These are phyloP conservation scores for Helobdella robusta DNA, from an alignment of 2,888 invertebrate species.

Conservation along the genomic window DNA sequence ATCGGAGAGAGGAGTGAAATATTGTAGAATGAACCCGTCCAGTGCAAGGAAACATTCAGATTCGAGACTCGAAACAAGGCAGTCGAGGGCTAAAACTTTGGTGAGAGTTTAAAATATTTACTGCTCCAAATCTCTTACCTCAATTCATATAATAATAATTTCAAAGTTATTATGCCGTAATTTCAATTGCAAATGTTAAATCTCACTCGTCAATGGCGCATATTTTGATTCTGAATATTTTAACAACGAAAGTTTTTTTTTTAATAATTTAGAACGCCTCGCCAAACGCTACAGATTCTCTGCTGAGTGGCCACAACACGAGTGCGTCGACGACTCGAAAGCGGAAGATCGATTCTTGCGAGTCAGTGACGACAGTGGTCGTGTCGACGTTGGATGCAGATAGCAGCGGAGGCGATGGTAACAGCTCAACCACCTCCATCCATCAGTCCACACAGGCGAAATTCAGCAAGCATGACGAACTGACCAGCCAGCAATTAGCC, in stretches of 20 bases:
- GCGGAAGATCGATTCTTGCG: slow-evolving; percentile 26
- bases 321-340: slow-evolving; percentile 19
- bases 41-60: slow-evolving; percentile 24
- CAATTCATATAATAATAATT: too few species aligned
- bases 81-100: slow-evolving; percentile 13
- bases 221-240: too few species aligned
- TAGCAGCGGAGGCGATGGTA: slow-evolving; percentile 29
- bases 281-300: slow-evolving; percentile 18
- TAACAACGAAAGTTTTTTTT: neutral
- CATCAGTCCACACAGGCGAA: slow-evolving; percentile 28
- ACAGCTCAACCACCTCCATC: slow-evolving; percentile 25
- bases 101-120: slow-evolving; percentile 7
- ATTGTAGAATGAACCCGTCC: slow-evolving; percentile 17
- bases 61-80: slow-evolving; percentile 23
- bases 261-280: slow-evolving; percentile 7
- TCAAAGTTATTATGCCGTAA: too few species aligned
- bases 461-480: slow-evolving; percentile 26
- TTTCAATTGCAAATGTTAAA: too few species aligned
- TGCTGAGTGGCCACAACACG: slow-evolving; percentile 20
- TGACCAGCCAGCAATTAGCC: slow-evolving; percentile 18
- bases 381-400: slow-evolving; percentile 26
- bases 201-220: too few species aligned
- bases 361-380: slow-evolving; percentile 27
- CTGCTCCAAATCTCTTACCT: too few species aligned
- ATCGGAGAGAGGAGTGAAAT: neutral